These are phyloP conservation scores for Cheirogaleus major DNA, from an alignment of 2,797 vertebrate species.

Conservation along the genomic window DNA sequence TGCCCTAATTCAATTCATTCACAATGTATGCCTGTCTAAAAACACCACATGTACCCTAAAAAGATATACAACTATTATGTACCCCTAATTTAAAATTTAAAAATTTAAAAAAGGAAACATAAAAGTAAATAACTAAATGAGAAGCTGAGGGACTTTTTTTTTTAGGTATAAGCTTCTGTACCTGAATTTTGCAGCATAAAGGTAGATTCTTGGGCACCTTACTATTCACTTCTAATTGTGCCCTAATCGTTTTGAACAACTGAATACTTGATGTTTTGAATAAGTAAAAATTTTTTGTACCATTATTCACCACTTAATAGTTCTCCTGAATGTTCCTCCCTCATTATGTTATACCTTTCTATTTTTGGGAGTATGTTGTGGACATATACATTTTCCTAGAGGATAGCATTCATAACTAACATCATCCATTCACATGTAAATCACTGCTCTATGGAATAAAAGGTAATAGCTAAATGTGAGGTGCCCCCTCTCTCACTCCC, in stretches of 20 bases:
- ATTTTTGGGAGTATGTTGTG: not conserved
- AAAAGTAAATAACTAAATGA: not conserved
- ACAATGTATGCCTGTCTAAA: not conserved
- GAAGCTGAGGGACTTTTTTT: not conserved
- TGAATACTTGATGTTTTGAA: not conserved
- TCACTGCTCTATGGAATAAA: not conserved
- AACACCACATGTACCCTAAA: not conserved
- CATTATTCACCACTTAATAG: not conserved
- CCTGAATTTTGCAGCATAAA: not conserved
- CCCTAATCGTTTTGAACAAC: not conserved
- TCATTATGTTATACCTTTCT: not conserved
- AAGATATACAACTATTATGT: not conserved
- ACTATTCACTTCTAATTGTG: not conserved
- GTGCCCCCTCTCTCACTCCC: fast-evolving
- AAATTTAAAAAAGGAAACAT: not conserved
- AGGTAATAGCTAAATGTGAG: not conserved
- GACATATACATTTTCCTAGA: not conserved
- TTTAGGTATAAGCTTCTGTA: not conserved
- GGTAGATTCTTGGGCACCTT: not conserved
- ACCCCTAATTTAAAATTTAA: not conserved
- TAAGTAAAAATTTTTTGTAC: not conserved
- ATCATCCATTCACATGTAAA: not conserved
- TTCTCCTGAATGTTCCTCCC: not conserved
- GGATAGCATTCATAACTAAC: not conserved
- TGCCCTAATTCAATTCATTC: not conserved